These are phyloP conservation scores for Platysteira castanea DNA, from an alignment of 2,113 vertebrate genomes.

Conservation along the genomic window DNA sequence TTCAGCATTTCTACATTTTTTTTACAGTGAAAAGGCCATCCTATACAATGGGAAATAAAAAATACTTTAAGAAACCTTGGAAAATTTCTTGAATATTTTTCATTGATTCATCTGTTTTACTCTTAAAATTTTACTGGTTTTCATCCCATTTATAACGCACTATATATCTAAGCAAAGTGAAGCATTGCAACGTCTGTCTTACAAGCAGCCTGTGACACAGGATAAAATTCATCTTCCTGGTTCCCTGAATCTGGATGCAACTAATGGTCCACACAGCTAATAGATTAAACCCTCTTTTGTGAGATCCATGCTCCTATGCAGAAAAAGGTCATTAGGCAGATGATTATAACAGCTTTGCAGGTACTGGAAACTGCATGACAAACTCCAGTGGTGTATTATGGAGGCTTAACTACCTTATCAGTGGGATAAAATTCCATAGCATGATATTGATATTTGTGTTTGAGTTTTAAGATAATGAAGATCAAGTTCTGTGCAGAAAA, in stretches of 20 bases:
- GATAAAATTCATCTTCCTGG: background rate
- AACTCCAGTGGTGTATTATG: background rate
- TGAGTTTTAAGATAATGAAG: background rate
- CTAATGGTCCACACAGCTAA: background rate
- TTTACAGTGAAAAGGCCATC: background rate
- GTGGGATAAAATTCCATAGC: background rate
- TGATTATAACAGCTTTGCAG: background rate
- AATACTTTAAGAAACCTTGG: background rate
- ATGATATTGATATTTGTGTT: background rate
- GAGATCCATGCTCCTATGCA: background rate
- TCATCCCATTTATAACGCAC: background rate
- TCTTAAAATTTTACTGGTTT: background rate
- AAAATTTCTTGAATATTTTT: background rate
- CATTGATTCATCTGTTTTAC: background rate
- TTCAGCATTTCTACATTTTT: background rate
- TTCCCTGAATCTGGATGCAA: background rate
- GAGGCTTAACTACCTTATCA: background rate
- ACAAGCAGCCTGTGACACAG: background rate
- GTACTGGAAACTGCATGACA: background rate
- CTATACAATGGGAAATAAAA: background rate
- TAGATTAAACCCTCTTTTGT: background rate
- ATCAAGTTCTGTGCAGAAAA: background rate
- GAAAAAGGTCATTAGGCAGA: background rate
- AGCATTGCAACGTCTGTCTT: rapidly evolving
- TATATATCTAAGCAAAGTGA: background rate